phyloP scores from a whole-genome alignment of 2,888 invertebrate species.

The Villa cingulata region DNA sequence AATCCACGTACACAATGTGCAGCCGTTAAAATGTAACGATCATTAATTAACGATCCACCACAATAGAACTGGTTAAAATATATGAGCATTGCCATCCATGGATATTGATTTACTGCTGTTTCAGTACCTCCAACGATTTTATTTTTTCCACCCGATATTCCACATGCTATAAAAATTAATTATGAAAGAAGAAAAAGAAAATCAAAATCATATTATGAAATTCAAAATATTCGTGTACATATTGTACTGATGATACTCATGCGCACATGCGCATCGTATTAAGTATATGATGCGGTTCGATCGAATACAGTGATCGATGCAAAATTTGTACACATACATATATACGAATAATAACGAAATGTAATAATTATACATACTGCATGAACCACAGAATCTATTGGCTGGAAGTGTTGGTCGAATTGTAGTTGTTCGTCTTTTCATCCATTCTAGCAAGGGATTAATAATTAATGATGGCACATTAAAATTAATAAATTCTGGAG shows the following conservation, averaged over 20 bases:
- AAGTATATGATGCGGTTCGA: no score
- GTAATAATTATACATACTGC: constrained; percentile 46
- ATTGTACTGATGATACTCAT: no score
- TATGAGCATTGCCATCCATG: constrained; percentile 55
- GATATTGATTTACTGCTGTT: constrained; percentile 48
- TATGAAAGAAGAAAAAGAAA: no score
- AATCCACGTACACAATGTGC: constrained; percentile 63
- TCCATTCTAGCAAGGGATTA: not conserved
- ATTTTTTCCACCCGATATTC: constrained; percentile 48
- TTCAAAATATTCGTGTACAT: constrained; percentile 18
- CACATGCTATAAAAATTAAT: constrained; percentile 44
- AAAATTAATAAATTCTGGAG: no score
- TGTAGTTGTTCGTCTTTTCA: not conserved
- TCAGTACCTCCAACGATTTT: constrained; percentile 68
- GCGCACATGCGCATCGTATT: no score
- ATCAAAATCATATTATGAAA: not conserved
- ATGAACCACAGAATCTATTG: constrained; percentile 17
- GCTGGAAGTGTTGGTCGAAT: no score
- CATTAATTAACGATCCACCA: constrained; percentile 59
- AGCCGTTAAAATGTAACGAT: constrained; percentile 60
- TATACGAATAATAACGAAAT: no score
- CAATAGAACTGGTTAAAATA: constrained; percentile 52
- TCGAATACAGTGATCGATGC: no score
- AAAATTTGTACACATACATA: no score
- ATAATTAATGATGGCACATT: no score